These are phyloP conservation scores for Oceanodroma tethys DNA, from an alignment of 2,113 vertebrate species.

Conservation along the genomic window DNA sequence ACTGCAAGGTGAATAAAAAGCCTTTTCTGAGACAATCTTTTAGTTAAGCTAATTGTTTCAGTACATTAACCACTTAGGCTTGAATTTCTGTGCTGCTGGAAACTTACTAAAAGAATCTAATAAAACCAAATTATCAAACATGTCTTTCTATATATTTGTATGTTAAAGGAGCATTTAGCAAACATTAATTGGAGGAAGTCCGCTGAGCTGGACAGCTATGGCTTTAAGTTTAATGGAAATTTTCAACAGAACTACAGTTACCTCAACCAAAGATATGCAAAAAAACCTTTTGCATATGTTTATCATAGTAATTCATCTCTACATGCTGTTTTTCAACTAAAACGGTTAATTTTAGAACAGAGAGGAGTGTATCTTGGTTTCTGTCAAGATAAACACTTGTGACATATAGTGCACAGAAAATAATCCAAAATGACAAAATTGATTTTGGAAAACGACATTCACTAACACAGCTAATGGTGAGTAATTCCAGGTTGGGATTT, in stretches of 20 bases:
- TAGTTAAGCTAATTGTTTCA: neutral
- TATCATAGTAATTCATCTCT: neutral
- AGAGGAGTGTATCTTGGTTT: neutral
- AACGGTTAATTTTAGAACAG: neutral
- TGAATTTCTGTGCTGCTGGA: neutral
- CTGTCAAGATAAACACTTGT: conserved; percentile 19
- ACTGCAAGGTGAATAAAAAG: neutral
- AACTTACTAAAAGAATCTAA: neutral
- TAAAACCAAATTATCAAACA: neutral
- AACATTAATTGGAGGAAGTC: neutral
- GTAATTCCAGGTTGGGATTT: neutral
- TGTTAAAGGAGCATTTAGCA: neutral
- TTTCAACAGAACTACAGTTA: neutral
- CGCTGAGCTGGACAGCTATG: neutral
- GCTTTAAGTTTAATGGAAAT: neutral
- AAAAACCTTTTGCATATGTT: neutral
- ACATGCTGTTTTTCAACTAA: neutral
- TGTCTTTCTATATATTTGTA: neutral
- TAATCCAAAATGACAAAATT: conserved; percentile 6
- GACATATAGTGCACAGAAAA: neutral
- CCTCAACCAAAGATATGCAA: neutral
- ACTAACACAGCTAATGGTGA: neutral
- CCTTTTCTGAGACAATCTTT: neutral
- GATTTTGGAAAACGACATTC: neutral
- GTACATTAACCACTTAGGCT: neutral